Percentiles rank a stretch among this genome's conserved stretches.
phyloP scores from a whole-genome alignment of 2,888 invertebrate genomes.

The Lithophane leautieri region DNA sequence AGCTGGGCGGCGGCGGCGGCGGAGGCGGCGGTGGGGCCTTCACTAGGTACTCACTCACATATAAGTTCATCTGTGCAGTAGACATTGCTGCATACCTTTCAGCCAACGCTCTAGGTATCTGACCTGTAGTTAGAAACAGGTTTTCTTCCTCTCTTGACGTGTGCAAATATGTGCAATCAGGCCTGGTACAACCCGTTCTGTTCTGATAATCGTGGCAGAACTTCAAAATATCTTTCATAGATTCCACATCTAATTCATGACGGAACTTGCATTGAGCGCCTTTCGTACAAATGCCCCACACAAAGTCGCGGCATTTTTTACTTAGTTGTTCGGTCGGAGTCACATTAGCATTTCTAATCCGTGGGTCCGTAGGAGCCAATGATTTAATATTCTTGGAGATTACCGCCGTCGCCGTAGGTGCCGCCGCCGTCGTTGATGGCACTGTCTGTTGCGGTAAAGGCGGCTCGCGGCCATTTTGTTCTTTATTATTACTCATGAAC shows the following conservation, averaged over 20 bases:
- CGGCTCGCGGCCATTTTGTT: constrained; percentile 81
- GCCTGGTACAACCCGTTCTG: constrained; percentile 77
- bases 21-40: constrained; percentile 52
- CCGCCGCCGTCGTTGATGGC: constrained; percentile 60
- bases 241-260: constrained; percentile 79
- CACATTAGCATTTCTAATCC: constrained; percentile 54
- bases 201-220: constrained; percentile 87
- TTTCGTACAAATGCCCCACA: constrained; percentile 84
- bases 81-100: constrained; percentile 79
- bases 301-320: constrained; percentile 79
- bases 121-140: constrained; percentile 75
- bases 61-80: constrained; percentile 50
- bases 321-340: constrained; percentile 48
- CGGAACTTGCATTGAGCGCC: constrained; percentile 78
- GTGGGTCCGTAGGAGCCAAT: constrained; percentile 67
- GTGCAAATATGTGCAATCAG: constrained; percentile 82
- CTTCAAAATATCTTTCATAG: constrained; percentile 80
- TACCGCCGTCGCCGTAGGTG: constrained; percentile 27
- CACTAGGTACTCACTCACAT: constrained; percentile 45
- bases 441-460: constrained; percentile 70
- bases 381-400: background rate
- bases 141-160: constrained; percentile 80
- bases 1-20: constrained; percentile 62
- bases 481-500: constrained; percentile 56
- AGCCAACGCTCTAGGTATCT: constrained; percentile 78